Conservation (phyloP, 2,113 vertebrate genomes). For the Chaenogobius annularis region DNA sequence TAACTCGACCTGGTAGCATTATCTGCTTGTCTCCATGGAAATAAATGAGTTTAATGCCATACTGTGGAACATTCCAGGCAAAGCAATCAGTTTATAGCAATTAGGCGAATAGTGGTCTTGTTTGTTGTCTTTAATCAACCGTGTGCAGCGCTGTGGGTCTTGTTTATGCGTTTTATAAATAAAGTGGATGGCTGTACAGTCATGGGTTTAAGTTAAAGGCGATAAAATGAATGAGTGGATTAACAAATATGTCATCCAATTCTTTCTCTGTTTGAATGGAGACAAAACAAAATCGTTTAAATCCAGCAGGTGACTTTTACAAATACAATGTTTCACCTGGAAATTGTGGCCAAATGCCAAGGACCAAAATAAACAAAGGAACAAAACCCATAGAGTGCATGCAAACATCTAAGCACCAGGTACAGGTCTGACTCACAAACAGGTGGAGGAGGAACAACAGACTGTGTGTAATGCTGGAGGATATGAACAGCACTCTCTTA, state of each 20-base stretch:
- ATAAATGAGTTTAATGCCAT: background rate
- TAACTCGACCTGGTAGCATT: background rate
- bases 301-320: slow-evolving; percentile 41
- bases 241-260: background rate
- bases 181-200: too few species aligned
- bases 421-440: slow-evolving; percentile 32
- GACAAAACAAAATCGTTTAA: background rate
- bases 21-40: background rate
- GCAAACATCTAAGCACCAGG: slow-evolving; percentile 45
- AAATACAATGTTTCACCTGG: slow-evolving; percentile 41
- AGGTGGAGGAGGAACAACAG: slow-evolving; percentile 36
- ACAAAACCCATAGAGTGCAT: slow-evolving; percentile 25
- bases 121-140: too few species aligned
- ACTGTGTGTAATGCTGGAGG: background rate
- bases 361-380: slow-evolving; percentile 28
- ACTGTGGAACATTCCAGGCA: too few species aligned
- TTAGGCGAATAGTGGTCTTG: too few species aligned
- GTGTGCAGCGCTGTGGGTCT: too few species aligned
- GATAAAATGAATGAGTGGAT: background rate
- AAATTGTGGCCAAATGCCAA: slow-evolving; percentile 34
- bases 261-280: background rate
- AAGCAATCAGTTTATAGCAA: too few species aligned
- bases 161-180: too few species aligned
- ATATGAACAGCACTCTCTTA: slow-evolving; percentile 41
- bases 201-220: background rate